Percentiles rank a stretch among this genome's conserved stretches.
Evolutionary conservation across 2,888 invertebrate species (phyloP).

Genomic region (Belgica antarctica): DNA sequence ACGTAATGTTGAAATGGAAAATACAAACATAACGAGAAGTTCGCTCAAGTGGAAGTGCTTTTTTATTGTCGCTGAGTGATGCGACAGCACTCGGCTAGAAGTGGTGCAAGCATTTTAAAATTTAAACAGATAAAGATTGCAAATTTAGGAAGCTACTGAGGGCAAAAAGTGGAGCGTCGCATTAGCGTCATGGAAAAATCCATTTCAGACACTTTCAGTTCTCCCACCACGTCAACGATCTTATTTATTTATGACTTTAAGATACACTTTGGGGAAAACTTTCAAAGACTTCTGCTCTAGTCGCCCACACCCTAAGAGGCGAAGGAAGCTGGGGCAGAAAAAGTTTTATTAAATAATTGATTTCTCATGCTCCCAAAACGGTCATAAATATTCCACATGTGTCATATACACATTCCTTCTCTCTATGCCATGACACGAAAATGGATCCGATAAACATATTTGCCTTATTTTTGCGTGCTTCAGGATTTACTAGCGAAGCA

Average conservation of each 20-base stretch:
- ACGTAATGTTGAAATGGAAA: neutral
- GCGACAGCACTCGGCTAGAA: neutral
- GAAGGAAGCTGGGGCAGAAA: slow-evolving; percentile 10
- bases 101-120: neutral
- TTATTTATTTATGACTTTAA: slow-evolving; percentile 25
- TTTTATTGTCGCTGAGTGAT: slow-evolving; percentile 6
- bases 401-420: slow-evolving; percentile 24
- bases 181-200: neutral
- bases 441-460: slow-evolving; percentile 27
- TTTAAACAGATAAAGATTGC: slow-evolving; percentile 23
- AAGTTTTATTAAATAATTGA: slow-evolving; percentile 41
- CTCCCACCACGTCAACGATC: slow-evolving; percentile 6
- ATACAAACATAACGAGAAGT: slow-evolving; percentile 19
- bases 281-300: neutral
- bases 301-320: neutral
- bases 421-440: neutral
- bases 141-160: neutral
- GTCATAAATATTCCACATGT: slow-evolving; percentile 39
- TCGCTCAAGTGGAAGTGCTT: neutral
- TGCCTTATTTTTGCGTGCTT: too few relatives aligned
- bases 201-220: neutral
- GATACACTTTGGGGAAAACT: slow-evolving; percentile 29
- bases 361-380: slow-evolving; percentile 27
- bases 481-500: too few relatives aligned
- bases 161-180: neutral